These are phyloP conservation scores for Casuarius casuarius DNA, from an alignment of 2,113 vertebrate genomes.

Conservation along the genomic window DNA sequence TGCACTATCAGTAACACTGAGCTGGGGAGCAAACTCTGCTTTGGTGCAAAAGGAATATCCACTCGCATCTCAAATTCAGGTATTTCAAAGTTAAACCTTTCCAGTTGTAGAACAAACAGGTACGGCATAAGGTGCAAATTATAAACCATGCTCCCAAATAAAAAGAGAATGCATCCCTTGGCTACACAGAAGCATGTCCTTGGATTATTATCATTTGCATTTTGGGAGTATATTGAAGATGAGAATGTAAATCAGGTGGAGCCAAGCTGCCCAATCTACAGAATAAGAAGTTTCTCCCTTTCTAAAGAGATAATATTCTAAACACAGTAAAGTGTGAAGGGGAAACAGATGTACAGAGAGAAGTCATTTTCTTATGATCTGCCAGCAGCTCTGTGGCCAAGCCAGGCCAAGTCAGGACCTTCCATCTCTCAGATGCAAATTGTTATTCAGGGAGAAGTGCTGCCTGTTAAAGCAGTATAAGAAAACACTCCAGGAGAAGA, in stretches of 20 bases:
- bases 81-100: neutral
- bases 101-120: neutral
- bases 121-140: neutral
- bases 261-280: neutral
- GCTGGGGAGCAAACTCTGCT: neutral
- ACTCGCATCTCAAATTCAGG: neutral
- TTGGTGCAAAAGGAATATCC: neutral
- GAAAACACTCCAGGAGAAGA: neutral
- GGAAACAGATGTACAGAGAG: neutral
- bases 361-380: neutral
- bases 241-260: neutral
- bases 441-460: neutral
- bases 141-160: neutral
- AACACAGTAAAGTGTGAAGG: neutral
- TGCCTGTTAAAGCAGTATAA: neutral
- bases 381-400: neutral
- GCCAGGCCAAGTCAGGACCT: neutral
- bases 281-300: neutral
- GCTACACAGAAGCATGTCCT: neutral
- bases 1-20: neutral
- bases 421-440: neutral
- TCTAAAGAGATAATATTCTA: neutral
- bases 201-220: neutral
- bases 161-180: neutral
- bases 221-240: neutral